phyloP scores from a whole-genome alignment of 2,888 invertebrate species.

The Macrophya alboannulata region DNA sequence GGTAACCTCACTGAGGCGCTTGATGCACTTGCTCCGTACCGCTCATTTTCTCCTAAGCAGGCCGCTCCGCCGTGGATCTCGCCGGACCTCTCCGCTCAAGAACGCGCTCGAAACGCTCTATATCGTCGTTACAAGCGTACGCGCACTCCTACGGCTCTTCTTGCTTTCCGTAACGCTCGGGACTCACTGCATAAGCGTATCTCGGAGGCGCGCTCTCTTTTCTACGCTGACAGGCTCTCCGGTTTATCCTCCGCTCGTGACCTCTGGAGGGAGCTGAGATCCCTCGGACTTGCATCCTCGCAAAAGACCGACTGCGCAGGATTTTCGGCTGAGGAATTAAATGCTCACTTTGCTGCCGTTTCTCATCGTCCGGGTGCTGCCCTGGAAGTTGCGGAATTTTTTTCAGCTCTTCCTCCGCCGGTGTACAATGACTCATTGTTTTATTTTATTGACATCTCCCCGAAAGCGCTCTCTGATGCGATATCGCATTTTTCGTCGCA shows the following conservation, averaged over 20 bases:
- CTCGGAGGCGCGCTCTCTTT: not conserved
- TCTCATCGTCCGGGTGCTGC: not conserved
- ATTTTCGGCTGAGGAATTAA: not conserved
- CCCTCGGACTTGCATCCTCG: not conserved
- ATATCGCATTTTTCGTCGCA: too few relatives aligned
- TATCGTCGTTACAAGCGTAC: conserved; percentile 1
- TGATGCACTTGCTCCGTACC: not conserved
- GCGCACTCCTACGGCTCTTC: not conserved
- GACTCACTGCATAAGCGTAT: not conserved
- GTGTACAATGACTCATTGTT: too few relatives aligned
- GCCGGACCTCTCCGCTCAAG: too few relatives aligned
- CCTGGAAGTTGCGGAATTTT: not conserved
- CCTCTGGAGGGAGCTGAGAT: conserved; percentile 7
- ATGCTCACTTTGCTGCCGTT: not conserved
- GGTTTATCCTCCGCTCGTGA: not conserved
- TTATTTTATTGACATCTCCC: too few relatives aligned
- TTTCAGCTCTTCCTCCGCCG: not conserved
- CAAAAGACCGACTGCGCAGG: not conserved
- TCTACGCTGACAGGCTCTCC: not conserved
- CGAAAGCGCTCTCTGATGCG: too few relatives aligned
- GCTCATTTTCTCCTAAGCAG: not conserved
- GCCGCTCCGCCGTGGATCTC: too few relatives aligned
- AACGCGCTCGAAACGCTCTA: too few relatives aligned
- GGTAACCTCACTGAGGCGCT: too few relatives aligned
- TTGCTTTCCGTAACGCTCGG: not conserved